Percentiles rank a stretch among this genome's conserved stretches.
Conservation (phyloP, 2,888 invertebrate species). For the Latrodectus hesperus region DNA sequence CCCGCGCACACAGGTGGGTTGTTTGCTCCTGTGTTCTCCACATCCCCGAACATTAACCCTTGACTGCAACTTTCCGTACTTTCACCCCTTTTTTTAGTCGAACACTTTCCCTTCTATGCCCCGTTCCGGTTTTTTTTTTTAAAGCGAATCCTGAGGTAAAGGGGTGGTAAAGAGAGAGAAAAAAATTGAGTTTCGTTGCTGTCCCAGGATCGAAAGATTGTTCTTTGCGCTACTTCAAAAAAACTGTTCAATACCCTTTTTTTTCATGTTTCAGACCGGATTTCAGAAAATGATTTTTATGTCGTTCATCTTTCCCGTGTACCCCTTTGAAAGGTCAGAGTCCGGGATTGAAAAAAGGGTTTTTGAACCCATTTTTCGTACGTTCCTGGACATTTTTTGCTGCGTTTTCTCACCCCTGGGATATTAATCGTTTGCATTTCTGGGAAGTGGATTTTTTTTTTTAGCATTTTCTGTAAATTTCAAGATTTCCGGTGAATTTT, state of each 20-base stretch:
- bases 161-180: background rate
- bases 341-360: constrained; percentile 36
- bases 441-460: background rate
- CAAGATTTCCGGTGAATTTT: no score
- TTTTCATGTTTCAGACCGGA: background rate
- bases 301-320: constrained; percentile 7
- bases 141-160: no score
- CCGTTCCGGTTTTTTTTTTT: constrained; percentile 3
- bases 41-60: constrained; percentile 21
- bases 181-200: background rate
- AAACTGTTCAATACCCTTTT: constrained; percentile 14
- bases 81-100: constrained; percentile 15
- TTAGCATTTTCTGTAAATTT: no score
- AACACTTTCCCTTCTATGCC: constrained; percentile 10
- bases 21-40: constrained; percentile 11
- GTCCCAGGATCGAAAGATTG: constrained; percentile 6
- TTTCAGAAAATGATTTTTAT: constrained; percentile 21
- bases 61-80: constrained; percentile 16
- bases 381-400: constrained; percentile 41
- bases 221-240: constrained; percentile 2
- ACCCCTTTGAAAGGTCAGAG: constrained; percentile 32
- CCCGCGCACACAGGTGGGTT: constrained; percentile 43
- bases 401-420: constrained; percentile 5
- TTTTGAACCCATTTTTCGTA: constrained; percentile 34
- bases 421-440: constrained; percentile 28